These are phyloP conservation scores for Pseudorasbora parva DNA, from an alignment of 2,113 vertebrate genomes.

Conservation along the genomic window DNA sequence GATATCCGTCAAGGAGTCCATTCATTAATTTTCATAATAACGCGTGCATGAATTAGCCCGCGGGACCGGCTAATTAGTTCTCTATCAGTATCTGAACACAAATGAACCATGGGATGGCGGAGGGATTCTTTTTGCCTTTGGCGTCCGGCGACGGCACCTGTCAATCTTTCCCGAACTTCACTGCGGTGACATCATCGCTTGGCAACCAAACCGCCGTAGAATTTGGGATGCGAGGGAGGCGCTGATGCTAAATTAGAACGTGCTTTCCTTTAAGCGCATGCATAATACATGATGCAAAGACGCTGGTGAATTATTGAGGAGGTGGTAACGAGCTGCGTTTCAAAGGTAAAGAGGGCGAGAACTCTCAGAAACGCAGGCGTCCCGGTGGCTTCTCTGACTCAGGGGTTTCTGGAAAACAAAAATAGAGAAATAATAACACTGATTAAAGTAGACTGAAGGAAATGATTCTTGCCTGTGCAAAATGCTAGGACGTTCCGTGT, in stretches of 20 bases:
- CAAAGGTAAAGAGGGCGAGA: constrained; percentile 52
- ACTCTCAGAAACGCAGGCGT: constrained; percentile 37
- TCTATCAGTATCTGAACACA: constrained; percentile 73
- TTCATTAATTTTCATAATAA: constrained; percentile 67
- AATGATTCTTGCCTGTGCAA: neutral
- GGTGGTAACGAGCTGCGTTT: constrained; percentile 58
- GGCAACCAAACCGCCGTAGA: constrained; percentile 49
- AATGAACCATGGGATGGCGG: constrained; percentile 69
- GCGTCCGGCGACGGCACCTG: neutral
- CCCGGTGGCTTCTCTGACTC: constrained; percentile 51
- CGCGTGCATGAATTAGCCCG: constrained; percentile 75
- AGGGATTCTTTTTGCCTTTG: constrained; percentile 51
- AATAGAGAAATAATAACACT: neutral
- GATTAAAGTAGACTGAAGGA: neutral
- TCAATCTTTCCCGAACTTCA: constrained; percentile 29
- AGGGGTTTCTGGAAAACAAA: constrained; percentile 47
- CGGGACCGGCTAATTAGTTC: constrained; percentile 78
- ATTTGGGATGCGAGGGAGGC: constrained; percentile 42
- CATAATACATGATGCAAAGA: constrained; percentile 74
- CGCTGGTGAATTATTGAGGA: constrained; percentile 73
- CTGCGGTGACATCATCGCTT: constrained; percentile 42
- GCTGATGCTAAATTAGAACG: constrained; percentile 54
- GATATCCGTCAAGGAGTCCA: constrained; percentile 48
- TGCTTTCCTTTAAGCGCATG: constrained; percentile 66
- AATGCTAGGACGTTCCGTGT: neutral